Evolutionary conservation across 2,113 vertebrate species (phyloP).

Genomic region (Oryzias celebensis): DNA sequence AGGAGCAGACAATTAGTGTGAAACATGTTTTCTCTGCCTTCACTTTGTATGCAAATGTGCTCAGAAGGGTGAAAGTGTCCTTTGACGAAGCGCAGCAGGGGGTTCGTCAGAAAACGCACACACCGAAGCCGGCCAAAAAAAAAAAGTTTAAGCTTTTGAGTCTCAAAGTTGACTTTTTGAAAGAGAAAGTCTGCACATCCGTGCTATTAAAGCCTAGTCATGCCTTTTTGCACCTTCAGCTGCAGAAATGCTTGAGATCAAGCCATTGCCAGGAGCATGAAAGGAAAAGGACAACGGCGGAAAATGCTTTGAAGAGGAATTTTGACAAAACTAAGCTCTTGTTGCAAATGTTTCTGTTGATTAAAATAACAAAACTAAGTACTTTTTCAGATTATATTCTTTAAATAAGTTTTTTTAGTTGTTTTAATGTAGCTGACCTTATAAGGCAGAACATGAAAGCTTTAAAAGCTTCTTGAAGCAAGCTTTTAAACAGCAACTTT

Average conservation of each 20-base stretch:
- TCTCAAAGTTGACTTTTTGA: slow-evolving; percentile 61
- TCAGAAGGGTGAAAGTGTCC: slow-evolving; percentile 77
- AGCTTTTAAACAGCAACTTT: slow-evolving; percentile 65
- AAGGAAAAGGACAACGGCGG: slow-evolving; percentile 1
- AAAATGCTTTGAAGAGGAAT: slow-evolving; percentile 19
- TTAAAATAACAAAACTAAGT: neutral
- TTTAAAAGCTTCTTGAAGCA: slow-evolving; percentile 20
- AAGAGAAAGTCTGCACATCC: neutral
- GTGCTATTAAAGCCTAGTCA: slow-evolving; percentile 40
- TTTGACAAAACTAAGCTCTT: neutral
- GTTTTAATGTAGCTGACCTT: too few relatives aligned
- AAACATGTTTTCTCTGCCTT: slow-evolving; percentile 80
- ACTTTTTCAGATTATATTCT: neutral
- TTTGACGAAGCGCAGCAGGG: slow-evolving; percentile 73
- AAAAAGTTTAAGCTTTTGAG: slow-evolving; percentile 37
- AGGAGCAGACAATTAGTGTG: slow-evolving; percentile 80
- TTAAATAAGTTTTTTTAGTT: too few relatives aligned
- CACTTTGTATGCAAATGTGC: slow-evolving; percentile 83
- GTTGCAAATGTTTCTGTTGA: rapidly evolving
- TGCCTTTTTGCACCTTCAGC: slow-evolving; percentile 35
- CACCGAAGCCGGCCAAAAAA: slow-evolving; percentile 59
- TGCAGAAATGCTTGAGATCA: slow-evolving; percentile 24
- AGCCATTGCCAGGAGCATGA: slow-evolving; percentile 54
- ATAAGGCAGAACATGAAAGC: too few relatives aligned
- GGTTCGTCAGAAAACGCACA: slow-evolving; percentile 62